Evolutionary conservation across 1,140 invertebrate species (phyloP).

Genomic region (Caenorhabditis briggsae): DNA sequence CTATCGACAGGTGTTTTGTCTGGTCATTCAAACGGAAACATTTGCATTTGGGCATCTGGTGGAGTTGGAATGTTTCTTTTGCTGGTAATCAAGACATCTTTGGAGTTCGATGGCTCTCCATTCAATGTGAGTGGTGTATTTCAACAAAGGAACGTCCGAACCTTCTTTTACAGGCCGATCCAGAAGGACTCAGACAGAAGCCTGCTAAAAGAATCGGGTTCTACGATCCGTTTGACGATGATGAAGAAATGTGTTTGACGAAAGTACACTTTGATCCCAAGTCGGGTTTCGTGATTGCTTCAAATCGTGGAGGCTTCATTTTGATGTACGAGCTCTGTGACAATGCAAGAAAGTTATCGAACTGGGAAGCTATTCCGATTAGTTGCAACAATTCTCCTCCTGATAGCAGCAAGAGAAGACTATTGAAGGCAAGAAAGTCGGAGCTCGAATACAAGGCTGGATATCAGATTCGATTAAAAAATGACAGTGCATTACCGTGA

Average conservation of each 20-base stretch:
- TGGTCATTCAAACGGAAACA: slow-evolving; percentile 44
- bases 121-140: not conserved
- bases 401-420: not conserved
- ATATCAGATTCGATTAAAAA: slow-evolving; percentile 19
- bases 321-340: slow-evolving; percentile 36
- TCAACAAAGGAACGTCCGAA: not conserved
- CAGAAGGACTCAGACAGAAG: no score
- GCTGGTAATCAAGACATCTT: slow-evolving; percentile 7
- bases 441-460: slow-evolving; percentile 17
- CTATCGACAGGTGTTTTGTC: slow-evolving; percentile 10
- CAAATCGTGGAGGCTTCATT: slow-evolving; percentile 29
- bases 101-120: not conserved
- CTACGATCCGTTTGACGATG: slow-evolving; percentile 37
- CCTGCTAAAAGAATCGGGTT: slow-evolving; percentile 2
- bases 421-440: slow-evolving; percentile 15
- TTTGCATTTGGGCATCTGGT: slow-evolving; percentile 15
- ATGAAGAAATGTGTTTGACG: slow-evolving; percentile 29
- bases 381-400: slow-evolving; percentile 37
- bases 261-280: slow-evolving; percentile 16
- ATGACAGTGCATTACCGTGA: slow-evolving; percentile 24
- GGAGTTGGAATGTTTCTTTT: slow-evolving; percentile 11
- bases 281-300: not conserved
- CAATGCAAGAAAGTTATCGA: not conserved
- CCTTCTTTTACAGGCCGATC: not conserved
- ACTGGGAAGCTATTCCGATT: slow-evolving; percentile 4